These are phyloP conservation scores for Dicerorhinus sumatrensis DNA, from an alignment of 2,113 vertebrate species.

Conservation along the genomic window DNA sequence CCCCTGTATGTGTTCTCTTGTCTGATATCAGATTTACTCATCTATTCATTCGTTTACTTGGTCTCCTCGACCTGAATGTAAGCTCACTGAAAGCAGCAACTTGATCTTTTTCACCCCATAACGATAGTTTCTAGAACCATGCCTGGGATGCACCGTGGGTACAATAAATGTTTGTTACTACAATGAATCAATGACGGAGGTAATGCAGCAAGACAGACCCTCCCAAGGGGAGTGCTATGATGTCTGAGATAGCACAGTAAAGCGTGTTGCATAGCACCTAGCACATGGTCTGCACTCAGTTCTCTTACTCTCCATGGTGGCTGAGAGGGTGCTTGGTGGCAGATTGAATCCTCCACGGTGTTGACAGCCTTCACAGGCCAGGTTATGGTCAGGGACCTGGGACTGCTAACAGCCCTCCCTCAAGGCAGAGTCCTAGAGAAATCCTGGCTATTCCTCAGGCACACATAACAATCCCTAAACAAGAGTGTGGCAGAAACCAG, in stretches of 20 bases:
- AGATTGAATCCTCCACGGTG: neutral
- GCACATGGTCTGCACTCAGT: neutral
- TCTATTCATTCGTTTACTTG: neutral
- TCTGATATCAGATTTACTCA: neutral
- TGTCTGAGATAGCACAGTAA: neutral
- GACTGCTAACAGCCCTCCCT: neutral
- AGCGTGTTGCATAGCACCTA: neutral
- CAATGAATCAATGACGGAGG: neutral
- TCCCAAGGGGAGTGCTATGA: neutral
- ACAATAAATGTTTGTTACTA: neutral
- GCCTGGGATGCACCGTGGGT: neutral
- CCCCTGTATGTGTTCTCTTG: neutral
- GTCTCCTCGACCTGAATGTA: neutral
- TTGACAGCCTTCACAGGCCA: neutral
- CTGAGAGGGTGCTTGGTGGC: neutral
- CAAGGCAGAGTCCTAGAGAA: neutral
- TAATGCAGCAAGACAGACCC: neutral
- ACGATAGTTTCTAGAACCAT: neutral
- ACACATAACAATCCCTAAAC: neutral
- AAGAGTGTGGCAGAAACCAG: neutral
- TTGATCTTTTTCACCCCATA: neutral
- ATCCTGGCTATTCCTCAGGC: neutral
- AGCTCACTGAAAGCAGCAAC: neutral
- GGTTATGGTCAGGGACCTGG: neutral
- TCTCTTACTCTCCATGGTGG: neutral